A percentile compares a stretch with the other conserved stretches of the same genome.
phyloP scores from a whole-genome alignment of 2,888 invertebrate genomes.

The Luffia ferchaultella region DNA sequence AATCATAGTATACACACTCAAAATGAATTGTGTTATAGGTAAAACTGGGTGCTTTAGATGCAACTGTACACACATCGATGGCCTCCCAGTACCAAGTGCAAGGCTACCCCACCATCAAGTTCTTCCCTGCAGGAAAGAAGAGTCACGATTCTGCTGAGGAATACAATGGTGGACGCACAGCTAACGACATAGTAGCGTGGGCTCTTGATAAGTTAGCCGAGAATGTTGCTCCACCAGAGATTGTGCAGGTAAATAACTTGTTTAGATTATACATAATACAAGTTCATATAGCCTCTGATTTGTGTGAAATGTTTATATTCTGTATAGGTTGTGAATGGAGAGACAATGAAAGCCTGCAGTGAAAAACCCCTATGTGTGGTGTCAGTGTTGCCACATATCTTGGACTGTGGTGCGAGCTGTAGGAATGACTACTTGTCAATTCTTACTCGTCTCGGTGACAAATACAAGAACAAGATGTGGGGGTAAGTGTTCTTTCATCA shows the following conservation, averaged over 20 bases:
- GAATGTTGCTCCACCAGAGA: constrained; percentile 90
- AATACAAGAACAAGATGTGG: constrained; percentile 95
- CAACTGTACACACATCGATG: constrained; percentile 87
- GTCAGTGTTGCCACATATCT: constrained; percentile 91
- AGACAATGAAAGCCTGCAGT: constrained; percentile 80
- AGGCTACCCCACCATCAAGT: constrained; percentile 97
- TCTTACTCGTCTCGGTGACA: constrained; percentile 80
- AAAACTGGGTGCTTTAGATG: constrained; percentile 95
- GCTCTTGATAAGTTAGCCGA: constrained; percentile 86
- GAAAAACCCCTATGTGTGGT: constrained; percentile 91
- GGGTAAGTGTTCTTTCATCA: constrained; percentile 68
- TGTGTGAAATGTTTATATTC: background rate
- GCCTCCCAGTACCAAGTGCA: constrained; percentile 86
- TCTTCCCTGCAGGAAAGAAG: constrained; percentile 82
- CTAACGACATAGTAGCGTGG: constrained; percentile 90
- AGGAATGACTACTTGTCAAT: constrained; percentile 84
- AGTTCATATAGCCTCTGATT: background rate
- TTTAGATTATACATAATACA: too few relatives aligned
- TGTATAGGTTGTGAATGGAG: constrained; percentile 72
- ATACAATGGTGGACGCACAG: constrained; percentile 92
- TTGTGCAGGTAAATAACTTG: constrained; percentile 71
- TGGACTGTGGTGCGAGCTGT: constrained; percentile 94
- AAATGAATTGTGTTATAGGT: too few relatives aligned
- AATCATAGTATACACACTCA: too few relatives aligned
- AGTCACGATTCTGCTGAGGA: constrained; percentile 74